A percentile compares a stretch with the other conserved stretches of the same genome.
These are phyloP conservation scores for Cercopithecus neglectus DNA, from an alignment of 2,797 vertebrate genomes.

Conservation along the genomic window DNA sequence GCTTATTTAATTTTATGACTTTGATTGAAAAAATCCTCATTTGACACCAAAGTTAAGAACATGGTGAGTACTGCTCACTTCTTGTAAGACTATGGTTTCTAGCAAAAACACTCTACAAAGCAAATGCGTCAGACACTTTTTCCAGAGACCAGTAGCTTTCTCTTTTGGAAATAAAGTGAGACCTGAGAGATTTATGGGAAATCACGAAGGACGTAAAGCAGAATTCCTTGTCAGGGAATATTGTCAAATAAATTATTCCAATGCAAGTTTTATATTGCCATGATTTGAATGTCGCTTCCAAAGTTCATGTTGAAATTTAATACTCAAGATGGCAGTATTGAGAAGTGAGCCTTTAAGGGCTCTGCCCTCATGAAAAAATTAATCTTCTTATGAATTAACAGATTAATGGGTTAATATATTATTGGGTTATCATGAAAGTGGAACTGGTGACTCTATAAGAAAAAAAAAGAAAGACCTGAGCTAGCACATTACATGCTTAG, in stretches of 20 bases:
- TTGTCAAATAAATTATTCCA: not conserved
- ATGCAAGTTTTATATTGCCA: not conserved
- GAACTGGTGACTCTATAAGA: not conserved
- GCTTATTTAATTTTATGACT: slow-evolving; percentile 5
- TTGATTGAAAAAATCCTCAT: not conserved
- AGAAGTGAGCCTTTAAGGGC: not conserved
- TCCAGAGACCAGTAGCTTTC: not conserved
- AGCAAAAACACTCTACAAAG: not conserved
- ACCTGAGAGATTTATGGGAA: not conserved
- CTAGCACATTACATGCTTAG: not conserved
- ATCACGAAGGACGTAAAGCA: not conserved
- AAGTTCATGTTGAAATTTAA: not conserved
- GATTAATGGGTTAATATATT: not conserved
- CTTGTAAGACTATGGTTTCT: not conserved
- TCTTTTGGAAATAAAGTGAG: not conserved
- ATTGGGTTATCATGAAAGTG: not conserved
- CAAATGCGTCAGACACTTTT: not conserved
- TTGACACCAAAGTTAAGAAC: slow-evolving; percentile 8
- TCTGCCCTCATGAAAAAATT: not conserved
- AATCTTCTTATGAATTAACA: not conserved
- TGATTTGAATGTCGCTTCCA: not conserved
- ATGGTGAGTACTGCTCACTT: not conserved
- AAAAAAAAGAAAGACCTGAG: not conserved
- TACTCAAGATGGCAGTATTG: not conserved
- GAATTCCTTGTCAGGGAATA: not conserved